Base-by-base conservation (phyloP, 2,113 vertebrate species). In the Xiphophorus couchianus region DNA sequence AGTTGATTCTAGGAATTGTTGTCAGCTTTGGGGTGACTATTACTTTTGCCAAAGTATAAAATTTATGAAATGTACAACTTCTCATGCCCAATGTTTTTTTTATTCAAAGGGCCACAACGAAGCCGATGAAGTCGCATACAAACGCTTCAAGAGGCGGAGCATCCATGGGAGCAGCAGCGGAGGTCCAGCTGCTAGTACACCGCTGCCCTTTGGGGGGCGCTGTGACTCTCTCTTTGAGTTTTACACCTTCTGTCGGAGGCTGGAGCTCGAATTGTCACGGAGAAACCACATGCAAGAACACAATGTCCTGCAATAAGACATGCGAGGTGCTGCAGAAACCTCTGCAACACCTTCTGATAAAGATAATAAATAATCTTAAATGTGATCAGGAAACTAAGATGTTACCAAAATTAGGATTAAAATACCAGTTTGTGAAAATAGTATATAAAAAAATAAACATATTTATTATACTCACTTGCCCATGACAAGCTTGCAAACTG, bases 171-270 rank as follows among this genome's bases (percentile, higher is more conserved):
- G 60, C 0, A 63, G 65, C 0, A 25, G 77, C 0, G 63, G 82
- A 1, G 28, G 28, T 4, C 86, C 86, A 0, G 67, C 80, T 78
- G 91, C 89, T 0, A 96, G 94, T 71, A 95, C 93, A 54, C 94
- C 94, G 0, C 0, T 94, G 11, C n/a, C 91, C 96, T 77, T 94
- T 28, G 84, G 94, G 76, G 29, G 95, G 94, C 94, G 69, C 86
- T 90, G 83, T 76, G 60, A 60, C 5, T 71, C 15, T 1, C 28
- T 22, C 1, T 80, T 74, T 72, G 88, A 93, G 62, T 48, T 89
- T 8, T 90, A 93, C 33, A 4, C 74, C 0, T 44, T 94, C 33
- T 84, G 93, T 33, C 90, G 90, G 28, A 90, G 87, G 39, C 87
- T 94, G 73, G 61, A 78, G 30, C 71, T 93, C 51, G 91, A 93